These are phyloP conservation scores for Carettochelys insculpta DNA, from an alignment of 2,113 vertebrate species.

Conservation along the genomic window DNA sequence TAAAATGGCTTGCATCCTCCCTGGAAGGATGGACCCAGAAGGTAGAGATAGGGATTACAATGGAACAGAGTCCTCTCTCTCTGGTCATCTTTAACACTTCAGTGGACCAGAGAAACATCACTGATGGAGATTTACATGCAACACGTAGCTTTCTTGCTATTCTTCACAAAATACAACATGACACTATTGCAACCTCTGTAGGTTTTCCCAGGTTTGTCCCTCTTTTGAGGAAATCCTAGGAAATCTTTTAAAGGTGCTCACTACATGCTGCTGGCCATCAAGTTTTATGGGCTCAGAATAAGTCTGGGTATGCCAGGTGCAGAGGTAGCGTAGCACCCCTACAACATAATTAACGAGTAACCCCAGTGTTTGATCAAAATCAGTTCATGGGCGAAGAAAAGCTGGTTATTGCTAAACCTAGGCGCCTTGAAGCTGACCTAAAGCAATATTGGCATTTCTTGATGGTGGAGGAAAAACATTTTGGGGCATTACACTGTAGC, in stretches of 20 bases:
- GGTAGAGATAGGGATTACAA: neutral
- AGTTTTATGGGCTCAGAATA: neutral
- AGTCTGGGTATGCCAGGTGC: neutral
- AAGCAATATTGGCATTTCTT: neutral
- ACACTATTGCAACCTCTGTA: neutral
- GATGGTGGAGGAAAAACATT: neutral
- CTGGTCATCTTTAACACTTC: neutral
- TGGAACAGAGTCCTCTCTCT: neutral
- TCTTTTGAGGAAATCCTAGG: neutral
- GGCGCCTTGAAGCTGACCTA: rapidly evolving
- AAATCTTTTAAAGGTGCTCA: neutral
- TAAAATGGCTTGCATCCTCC: neutral
- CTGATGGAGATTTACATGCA: neutral
- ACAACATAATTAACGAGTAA: neutral
- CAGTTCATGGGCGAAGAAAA: neutral
- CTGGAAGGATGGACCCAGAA: neutral
- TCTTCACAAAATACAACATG: neutral
- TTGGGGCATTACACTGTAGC: neutral
- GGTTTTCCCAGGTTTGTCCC: neutral
- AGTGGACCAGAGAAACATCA: neutral
- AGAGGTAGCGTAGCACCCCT: neutral
- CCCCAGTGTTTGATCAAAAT: neutral
- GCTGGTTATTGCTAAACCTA: neutral
- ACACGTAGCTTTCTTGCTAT: neutral
- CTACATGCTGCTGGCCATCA: neutral